Evolutionary conservation across 2,888 invertebrate genomes (phyloP), one percentile per base, ranked within the genome.

Genomic region (Eumacrocentrus americanus): DNA sequence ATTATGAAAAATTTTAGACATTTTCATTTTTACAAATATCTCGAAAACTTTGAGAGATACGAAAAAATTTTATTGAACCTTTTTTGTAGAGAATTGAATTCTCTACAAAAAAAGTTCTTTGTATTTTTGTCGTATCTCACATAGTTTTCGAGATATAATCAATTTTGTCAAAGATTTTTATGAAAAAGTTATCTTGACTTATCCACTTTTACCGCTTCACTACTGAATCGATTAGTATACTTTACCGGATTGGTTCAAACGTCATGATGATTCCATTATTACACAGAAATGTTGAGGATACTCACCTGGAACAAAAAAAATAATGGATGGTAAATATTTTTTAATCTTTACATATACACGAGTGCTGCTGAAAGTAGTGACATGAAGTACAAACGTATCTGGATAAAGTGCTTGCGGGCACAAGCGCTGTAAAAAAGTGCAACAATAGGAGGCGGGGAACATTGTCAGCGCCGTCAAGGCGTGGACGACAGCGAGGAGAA

Each of bases 241-340:
- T 11, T 22, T 20, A 44, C 44, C 20, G 11, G 3, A n/a, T 22
- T 22, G 16, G 16, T 2, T 7, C 38, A 40, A 5, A 20, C 18
- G 20, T 22, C 22, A 9, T 3, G 16, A 40, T 16, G 2, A 14
- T 40, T 14, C 14, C 38, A 14, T 16, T 4, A 3, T 14, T 40
- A 40, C 6, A 9, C 12, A 16, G 18, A 29, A 0, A n/a, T n/a
- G n/a, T n/a, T n/a, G n/a, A n/a, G 1, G 4, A 18, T 42, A 57
- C 48, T 57, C 42, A 48, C 57, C 57, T 57, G 48, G n/a, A 57
- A 57, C 40, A 50, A 16, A 48, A 25, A 57, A 25, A 48, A 12
- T 40, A 42, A 20, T 14, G 12, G 9, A 34, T 11, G 1, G 11
- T 34, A 9, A 3, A 35, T 9, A n/a, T n/a, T n/a, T n/a, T n/a